phyloP scores from a whole-genome alignment of 2,888 invertebrate species.

The Stenurella melanura region DNA sequence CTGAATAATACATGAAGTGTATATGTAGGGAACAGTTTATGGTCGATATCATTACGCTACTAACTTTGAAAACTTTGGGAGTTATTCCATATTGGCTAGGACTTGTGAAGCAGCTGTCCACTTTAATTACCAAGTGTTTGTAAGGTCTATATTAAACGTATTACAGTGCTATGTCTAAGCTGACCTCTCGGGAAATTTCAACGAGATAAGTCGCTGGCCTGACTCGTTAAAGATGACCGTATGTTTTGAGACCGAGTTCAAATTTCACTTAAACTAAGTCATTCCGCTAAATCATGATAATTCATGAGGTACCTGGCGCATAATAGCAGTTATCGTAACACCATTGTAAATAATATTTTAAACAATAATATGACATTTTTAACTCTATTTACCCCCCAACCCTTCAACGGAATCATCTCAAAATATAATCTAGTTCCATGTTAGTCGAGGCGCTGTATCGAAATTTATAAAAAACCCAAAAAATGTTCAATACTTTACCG shows the following conservation, averaged over 20 bases:
- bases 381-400: too few relatives aligned
- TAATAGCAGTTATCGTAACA: too few relatives aligned
- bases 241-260: background rate
- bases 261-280: background rate
- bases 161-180: background rate
- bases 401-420: too few relatives aligned
- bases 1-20: slow-evolving; percentile 27
- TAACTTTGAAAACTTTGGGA: slow-evolving; percentile 24
- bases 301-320: too few relatives aligned
- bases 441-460: too few relatives aligned
- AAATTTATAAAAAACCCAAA: too few relatives aligned
- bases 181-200: background rate
- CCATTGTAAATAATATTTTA: too few relatives aligned
- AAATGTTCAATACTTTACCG: too few relatives aligned
- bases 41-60: slow-evolving; percentile 28
- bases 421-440: too few relatives aligned
- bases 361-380: too few relatives aligned
- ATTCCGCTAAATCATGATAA: too few relatives aligned
- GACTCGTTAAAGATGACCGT: background rate
- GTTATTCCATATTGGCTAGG: slow-evolving; percentile 24
- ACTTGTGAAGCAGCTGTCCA: slow-evolving; percentile 24
- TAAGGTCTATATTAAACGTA: slow-evolving; percentile 13
- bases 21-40: slow-evolving; percentile 15
- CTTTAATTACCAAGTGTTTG: slow-evolving; percentile 18
- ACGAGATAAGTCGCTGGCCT: background rate